Conservation (phyloP, 2,888 invertebrate genomes). For the Cataglyphis cursor region DNA sequence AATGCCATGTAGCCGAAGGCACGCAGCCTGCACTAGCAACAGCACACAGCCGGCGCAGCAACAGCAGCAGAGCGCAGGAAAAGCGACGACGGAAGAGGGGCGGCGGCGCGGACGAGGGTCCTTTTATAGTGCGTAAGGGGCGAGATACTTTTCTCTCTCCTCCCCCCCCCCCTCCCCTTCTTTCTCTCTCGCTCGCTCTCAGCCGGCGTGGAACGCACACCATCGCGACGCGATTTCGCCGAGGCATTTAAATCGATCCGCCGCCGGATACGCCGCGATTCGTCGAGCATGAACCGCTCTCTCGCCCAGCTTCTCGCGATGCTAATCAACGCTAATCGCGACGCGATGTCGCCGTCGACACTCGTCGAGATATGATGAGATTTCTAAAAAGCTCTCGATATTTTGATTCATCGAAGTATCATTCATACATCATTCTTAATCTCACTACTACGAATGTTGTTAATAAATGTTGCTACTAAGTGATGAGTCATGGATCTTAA, state of each 20-base stretch:
- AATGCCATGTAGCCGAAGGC: conserved; percentile 73
- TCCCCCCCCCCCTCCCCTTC: background rate
- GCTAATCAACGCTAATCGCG: conserved; percentile 52
- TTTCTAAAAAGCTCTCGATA: background rate
- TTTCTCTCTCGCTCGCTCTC: background rate
- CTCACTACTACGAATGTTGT: background rate
- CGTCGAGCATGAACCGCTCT: conserved; percentile 74
- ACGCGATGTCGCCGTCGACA: conserved; percentile 11
- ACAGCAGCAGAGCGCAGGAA: conserved; percentile 55
- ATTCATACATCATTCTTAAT: background rate
- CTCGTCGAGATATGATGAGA: background rate
- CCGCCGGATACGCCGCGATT: conserved; percentile 78
- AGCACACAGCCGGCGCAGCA: conserved; percentile 5
- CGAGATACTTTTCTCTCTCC: conserved; percentile 66
- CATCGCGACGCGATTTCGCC: conserved; percentile 58
- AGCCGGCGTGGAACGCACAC: conserved; percentile 35
- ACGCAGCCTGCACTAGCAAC: conserved; percentile 70
- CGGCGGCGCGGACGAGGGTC: conserved; percentile 66
- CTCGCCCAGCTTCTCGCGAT: conserved; percentile 58
- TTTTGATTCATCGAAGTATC: background rate
- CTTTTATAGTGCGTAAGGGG: conserved; percentile 75
- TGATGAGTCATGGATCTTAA: background rate
- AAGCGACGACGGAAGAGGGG: conserved; percentile 60
- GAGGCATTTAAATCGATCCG: conserved; percentile 79
- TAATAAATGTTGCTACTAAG: background rate